Evolutionary conservation across 2,113 vertebrate species (phyloP).

Genomic region (Aegithalos caudatus): DNA sequence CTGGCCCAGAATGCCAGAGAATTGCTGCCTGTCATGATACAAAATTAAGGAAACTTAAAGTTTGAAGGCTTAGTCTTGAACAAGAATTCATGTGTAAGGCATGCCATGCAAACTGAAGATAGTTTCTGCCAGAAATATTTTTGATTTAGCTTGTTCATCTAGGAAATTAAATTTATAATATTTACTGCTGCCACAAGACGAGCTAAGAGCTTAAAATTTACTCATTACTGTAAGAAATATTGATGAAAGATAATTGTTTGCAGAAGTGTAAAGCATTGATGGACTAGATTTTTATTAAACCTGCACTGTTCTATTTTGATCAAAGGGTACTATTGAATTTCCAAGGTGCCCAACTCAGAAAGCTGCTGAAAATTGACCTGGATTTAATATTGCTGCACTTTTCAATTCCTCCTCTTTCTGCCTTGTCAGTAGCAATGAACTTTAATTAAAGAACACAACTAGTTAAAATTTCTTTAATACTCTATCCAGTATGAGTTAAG

Average conservation of each 20-base stretch:
- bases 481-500: neutral
- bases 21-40: neutral
- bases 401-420: neutral
- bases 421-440: neutral
- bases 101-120: neutral
- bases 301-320: neutral
- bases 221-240: neutral
- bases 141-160: neutral
- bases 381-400: slow-evolving; percentile 12
- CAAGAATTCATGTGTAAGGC: neutral
- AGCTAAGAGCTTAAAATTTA: neutral
- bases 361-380: slow-evolving; percentile 4
- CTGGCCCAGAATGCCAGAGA: neutral
- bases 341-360: neutral
- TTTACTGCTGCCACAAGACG: neutral
- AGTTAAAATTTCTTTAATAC: neutral
- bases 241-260: neutral
- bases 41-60: neutral
- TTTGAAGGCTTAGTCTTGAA: neutral
- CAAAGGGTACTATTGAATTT: neutral
- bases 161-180: neutral
- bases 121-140: neutral
- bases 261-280: neutral
- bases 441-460: neutral
- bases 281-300: slow-evolving; percentile 15